Conservation (phyloP, 2,888 invertebrate species). For the Pycnomerus fuliginosus region DNA sequence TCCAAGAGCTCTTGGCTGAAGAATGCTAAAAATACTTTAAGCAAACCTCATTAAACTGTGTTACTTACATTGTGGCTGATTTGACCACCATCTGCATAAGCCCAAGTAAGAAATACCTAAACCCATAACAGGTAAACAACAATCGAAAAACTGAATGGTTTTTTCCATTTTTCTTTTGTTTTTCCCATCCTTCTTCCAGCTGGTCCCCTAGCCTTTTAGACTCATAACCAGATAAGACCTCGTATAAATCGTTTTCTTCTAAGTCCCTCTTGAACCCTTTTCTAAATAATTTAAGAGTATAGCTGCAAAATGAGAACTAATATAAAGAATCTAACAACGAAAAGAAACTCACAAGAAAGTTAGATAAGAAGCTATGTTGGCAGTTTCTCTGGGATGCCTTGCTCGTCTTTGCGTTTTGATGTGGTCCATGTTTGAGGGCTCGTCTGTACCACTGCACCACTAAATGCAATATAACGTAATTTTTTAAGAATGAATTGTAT, state of each 20-base stretch:
- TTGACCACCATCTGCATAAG: constrained; percentile 16
- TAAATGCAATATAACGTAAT: no score
- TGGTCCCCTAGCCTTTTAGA: constrained; percentile 31
- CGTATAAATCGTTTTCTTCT: constrained; percentile 60
- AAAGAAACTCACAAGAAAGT: constrained; percentile 36
- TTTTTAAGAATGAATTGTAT: no score
- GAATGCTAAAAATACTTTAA: constrained; percentile 17
- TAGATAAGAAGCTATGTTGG: constrained; percentile 34
- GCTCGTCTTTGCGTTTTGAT: constrained; percentile 28
- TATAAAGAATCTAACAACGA: constrained; percentile 45
- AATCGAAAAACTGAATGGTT: constrained; percentile 13
- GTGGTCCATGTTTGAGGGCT: constrained; percentile 32
- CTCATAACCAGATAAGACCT: constrained; percentile 51
- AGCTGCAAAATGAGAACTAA: constrained; percentile 53
- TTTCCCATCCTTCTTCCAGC: constrained; percentile 42
- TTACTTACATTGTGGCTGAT: constrained; percentile 16
- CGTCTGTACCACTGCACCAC: constrained; percentile 2
- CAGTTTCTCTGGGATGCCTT: constrained; percentile 33
- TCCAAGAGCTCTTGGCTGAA: constrained; percentile 24
- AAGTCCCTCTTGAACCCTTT: constrained; percentile 65
- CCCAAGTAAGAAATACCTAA: constrained; percentile 15
- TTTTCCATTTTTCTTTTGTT: constrained; percentile 14
- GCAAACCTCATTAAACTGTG: not conserved
- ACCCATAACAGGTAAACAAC: constrained; percentile 18
- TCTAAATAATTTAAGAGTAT: constrained; percentile 65